Conservation (phyloP, 2,888 invertebrate species). For the Plagodis dolabraria region DNA sequence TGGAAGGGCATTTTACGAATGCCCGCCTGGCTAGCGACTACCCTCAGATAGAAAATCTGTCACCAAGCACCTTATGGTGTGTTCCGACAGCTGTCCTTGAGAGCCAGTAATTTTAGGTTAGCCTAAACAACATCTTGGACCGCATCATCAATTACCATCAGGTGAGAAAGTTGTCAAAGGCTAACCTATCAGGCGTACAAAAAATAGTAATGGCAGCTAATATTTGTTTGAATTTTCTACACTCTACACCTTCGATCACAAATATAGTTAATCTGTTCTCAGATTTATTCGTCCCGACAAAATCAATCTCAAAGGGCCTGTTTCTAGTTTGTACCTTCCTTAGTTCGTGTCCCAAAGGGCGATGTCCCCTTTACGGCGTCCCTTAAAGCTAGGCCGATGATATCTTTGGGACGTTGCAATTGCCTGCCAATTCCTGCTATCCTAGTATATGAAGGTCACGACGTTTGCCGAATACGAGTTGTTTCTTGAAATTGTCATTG, state of each 20-base stretch:
- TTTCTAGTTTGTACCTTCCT: slow-evolving; percentile 13
- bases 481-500: slow-evolving; percentile 25
- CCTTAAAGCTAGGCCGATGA: slow-evolving; percentile 53
- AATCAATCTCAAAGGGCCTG: slow-evolving; percentile 25
- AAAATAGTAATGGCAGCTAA: too few species aligned
- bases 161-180: too few species aligned
- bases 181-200: too few species aligned
- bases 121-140: too few species aligned
- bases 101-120: too few species aligned
- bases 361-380: slow-evolving; percentile 49
- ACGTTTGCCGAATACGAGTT: slow-evolving; percentile 36
- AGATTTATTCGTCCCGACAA: slow-evolving; percentile 8
- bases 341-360: slow-evolving; percentile 39
- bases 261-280: slow-evolving; percentile 2
- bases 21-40: too few species aligned
- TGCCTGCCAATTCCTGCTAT: slow-evolving; percentile 33
- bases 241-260: not conserved
- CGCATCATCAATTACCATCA: too few species aligned
- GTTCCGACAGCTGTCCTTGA: too few species aligned
- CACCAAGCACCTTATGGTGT: too few species aligned
- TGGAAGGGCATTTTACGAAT: too few species aligned
- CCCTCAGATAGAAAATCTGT: too few species aligned
- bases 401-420: slow-evolving; percentile 40
- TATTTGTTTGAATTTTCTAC: not conserved
- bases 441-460: slow-evolving; percentile 39